Base-by-base conservation (phyloP, 1,140 invertebrate species). In the Nylanderia fulva region DNA sequence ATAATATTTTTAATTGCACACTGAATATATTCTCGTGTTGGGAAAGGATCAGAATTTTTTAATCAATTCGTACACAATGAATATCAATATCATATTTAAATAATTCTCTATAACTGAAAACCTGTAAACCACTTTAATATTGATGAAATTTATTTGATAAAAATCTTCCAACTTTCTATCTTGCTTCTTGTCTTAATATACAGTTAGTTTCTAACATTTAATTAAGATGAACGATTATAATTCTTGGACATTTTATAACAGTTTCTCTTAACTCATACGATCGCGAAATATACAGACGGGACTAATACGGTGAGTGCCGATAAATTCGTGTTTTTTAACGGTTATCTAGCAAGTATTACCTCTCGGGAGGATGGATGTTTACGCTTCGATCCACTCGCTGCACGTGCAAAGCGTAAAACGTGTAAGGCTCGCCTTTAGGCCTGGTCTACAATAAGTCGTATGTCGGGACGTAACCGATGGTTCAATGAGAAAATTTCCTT, bases 331-430 rank as follows among this genome's bases (percentile, higher is more conserved):
- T 8, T 13, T 77, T 66, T 76, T 24, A 33, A 77, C 39, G 39
- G 27, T 77, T 77, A 48, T 52, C 36, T 52, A 15, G 42, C 27
- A 52, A 52, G 52, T 48, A 66, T 64, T 52, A 24, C 13, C 45
- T 79, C 61, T 68, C 42, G 8, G 27, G 58, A 79, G 18, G 54
- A 74, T 39, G 74, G 24, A 66, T 48, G 61, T 79, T 79, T 52
- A 76, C 58, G 74, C 74, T 39, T 63, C 74, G 58, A 77, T 64
- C 64, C 66, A 36, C 64, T 80, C 18, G 64, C 36, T 80, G 77
- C 64, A 58, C 48, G 45, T 71, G 52, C 45, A 68, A n/a, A 54
- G 61, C 61, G 42, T 71, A 71, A 69, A 6, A 24, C 33, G 52
- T 27, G 33, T 45, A 58, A 82, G 36, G 54, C 52, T n/a, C n/a